These are phyloP conservation scores for Telmatherina bonti DNA, from an alignment of 2,797 vertebrate species.

Conservation along the genomic window DNA sequence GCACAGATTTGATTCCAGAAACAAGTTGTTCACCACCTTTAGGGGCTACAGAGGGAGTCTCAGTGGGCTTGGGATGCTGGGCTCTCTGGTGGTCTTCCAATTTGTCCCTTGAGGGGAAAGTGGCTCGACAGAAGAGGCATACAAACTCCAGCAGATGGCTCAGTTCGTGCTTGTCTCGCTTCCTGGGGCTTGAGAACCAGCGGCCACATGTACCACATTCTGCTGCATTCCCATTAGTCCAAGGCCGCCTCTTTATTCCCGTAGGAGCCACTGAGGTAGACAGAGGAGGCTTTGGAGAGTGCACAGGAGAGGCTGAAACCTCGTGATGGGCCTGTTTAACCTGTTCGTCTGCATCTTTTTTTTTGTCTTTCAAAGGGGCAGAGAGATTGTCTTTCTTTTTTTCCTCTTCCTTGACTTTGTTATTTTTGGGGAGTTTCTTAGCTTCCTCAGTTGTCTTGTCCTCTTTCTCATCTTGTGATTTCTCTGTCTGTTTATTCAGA, in stretches of 20 bases:
- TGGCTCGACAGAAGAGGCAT: conserved; percentile 82
- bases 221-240: conserved; percentile 83
- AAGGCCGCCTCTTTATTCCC: conserved; percentile 79
- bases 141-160: conserved; percentile 87
- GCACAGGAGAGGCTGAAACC: conserved; percentile 52
- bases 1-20: conserved; percentile 54
- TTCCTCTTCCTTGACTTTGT: conserved; percentile 35
- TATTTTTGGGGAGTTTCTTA: conserved; percentile 43
- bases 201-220: conserved; percentile 89
- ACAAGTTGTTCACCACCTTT: conserved; percentile 65
- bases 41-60: conserved; percentile 57
- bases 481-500: conserved; percentile 72
- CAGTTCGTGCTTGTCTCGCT: conserved; percentile 90
- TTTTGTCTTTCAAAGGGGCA: conserved; percentile 59
- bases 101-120: conserved; percentile 83
- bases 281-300: conserved; percentile 69
- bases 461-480: conserved; percentile 72
- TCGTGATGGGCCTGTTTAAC: conserved; percentile 62
- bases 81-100: conserved; percentile 86
- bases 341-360: conserved; percentile 63
- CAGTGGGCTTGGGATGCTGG: conserved; percentile 81
- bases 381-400: conserved; percentile 50
- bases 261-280: conserved; percentile 73
- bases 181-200: conserved; percentile 87
- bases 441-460: conserved; percentile 48